Conservation (phyloP, 2,113 vertebrate genomes). For the Coptodon rendalli region DNA sequence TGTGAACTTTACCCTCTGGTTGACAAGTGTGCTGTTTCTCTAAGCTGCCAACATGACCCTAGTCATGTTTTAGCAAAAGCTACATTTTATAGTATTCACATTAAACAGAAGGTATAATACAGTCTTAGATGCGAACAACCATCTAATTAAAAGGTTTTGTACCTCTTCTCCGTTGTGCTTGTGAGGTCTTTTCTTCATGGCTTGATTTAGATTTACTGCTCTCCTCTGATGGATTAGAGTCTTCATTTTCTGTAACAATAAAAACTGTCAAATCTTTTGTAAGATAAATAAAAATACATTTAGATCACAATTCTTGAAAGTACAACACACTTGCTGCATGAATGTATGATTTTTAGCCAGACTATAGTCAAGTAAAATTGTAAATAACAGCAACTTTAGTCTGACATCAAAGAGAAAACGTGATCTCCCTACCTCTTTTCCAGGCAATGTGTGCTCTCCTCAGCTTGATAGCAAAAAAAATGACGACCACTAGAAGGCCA, state of each 20-base stretch:
- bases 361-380: not conserved
- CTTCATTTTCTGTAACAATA: constrained; percentile 81
- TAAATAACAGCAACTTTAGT: not conserved
- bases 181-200: constrained; percentile 74
- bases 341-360: not conserved
- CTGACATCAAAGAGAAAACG: not conserved
- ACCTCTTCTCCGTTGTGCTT: constrained; percentile 70
- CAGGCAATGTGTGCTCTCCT: constrained; percentile 79
- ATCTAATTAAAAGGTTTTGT: not conserved
- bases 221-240: constrained; percentile 78
- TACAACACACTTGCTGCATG: not conserved
- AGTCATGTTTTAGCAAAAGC: not conserved
- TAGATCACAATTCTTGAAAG: not conserved
- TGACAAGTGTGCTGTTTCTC: not conserved
- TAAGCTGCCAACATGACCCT: not conserved
- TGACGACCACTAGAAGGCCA: constrained; percentile 77
- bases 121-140: not conserved
- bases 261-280: constrained; percentile 22
- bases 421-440: constrained; percentile 77
- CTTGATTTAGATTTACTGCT: constrained; percentile 84
- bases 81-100: not conserved
- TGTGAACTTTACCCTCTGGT: not conserved
- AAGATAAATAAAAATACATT: not conserved
- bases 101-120: not conserved
- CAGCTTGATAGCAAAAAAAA: constrained; percentile 81